Percentiles rank a stretch among this genome's conserved stretches.
Conservation (phyloP, 2,888 invertebrate species). For the Nineta flava region DNA sequence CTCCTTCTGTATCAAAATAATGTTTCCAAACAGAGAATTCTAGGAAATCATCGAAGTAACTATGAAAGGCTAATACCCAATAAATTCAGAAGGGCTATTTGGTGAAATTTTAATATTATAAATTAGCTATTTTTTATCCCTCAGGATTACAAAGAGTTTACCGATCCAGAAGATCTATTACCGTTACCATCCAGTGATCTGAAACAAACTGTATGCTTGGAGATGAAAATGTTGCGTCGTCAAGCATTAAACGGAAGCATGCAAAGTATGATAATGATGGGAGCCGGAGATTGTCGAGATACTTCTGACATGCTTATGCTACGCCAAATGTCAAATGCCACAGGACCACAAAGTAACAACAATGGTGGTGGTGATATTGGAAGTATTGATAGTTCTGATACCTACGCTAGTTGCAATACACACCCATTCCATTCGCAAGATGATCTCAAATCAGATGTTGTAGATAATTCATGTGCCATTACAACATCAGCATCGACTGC, state of each 20-base stretch:
- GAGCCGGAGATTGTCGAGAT: constrained; percentile 1
- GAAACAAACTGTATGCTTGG: constrained; percentile 66
- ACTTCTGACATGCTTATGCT: constrained; percentile 8
- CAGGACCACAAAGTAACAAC: constrained; percentile 16
- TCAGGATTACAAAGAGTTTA: constrained; percentile 69
- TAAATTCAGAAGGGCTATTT: too few relatives aligned
- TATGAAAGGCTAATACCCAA: too few relatives aligned
- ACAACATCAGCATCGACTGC: constrained; percentile 23
- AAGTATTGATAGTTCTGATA: constrained; percentile 69
- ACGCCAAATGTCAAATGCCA: constrained; percentile 15
- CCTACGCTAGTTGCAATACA: constrained; percentile 92
- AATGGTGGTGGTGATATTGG: constrained; percentile 33
- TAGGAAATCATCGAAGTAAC: too few relatives aligned
- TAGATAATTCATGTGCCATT: constrained; percentile 24
- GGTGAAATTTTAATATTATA: too few relatives aligned
- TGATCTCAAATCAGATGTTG: constrained; percentile 30
- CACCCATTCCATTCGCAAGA: constrained; percentile 76
- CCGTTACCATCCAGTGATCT: constrained; percentile 73
- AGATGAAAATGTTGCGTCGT: constrained; percentile 45
- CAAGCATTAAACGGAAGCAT: constrained; percentile 13
- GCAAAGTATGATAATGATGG: constrained; percentile 12
- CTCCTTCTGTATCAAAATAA: too few relatives aligned
- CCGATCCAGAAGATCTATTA: constrained; percentile 80
- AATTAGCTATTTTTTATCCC: not conserved
- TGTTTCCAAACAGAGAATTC: too few relatives aligned